These are phyloP conservation scores for Cossypha dichroa DNA, from an alignment of 2,797 vertebrate genomes.

Conservation along the genomic window DNA sequence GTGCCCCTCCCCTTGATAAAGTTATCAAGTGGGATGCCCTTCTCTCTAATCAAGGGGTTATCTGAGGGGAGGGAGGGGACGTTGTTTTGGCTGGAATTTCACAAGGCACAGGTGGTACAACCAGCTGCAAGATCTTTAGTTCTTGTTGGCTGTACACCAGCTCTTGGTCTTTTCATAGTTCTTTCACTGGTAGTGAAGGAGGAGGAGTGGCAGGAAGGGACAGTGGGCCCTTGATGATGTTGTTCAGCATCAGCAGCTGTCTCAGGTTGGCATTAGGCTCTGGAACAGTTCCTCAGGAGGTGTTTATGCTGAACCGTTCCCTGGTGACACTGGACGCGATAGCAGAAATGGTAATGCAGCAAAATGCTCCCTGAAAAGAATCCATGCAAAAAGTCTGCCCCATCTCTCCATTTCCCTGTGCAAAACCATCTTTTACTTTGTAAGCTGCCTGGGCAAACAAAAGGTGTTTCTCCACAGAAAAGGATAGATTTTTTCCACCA, in stretches of 20 bases:
- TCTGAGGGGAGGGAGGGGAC: slow-evolving; percentile 76
- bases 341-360: slow-evolving; percentile 19
- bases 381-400: background rate
- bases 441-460: background rate
- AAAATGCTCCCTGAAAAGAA: slow-evolving; percentile 26
- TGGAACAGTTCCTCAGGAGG: slow-evolving; percentile 73
- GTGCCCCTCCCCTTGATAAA: slow-evolving; percentile 8
- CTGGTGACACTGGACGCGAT: slow-evolving; percentile 59
- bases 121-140: slow-evolving; percentile 85
- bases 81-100: slow-evolving; percentile 83
- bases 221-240: slow-evolving; percentile 78
- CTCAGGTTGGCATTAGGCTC: slow-evolving; percentile 81
- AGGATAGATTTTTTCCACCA: background rate
- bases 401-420: background rate
- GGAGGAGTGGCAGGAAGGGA: slow-evolving; percentile 81
- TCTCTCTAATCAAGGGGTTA: slow-evolving; percentile 66
- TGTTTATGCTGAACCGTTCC: slow-evolving; percentile 60
- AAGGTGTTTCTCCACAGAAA: background rate
- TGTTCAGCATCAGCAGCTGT: slow-evolving; percentile 80
- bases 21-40: slow-evolving; percentile 69
- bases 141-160: slow-evolving; percentile 82
- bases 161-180: slow-evolving; percentile 82
- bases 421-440: background rate
- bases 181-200: slow-evolving; percentile 76
- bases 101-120: slow-evolving; percentile 84